A percentile compares a stretch with the other conserved stretches of the same genome.
phyloP scores from a whole-genome alignment of 2,113 vertebrate species.

The Carollia perspicillata region DNA sequence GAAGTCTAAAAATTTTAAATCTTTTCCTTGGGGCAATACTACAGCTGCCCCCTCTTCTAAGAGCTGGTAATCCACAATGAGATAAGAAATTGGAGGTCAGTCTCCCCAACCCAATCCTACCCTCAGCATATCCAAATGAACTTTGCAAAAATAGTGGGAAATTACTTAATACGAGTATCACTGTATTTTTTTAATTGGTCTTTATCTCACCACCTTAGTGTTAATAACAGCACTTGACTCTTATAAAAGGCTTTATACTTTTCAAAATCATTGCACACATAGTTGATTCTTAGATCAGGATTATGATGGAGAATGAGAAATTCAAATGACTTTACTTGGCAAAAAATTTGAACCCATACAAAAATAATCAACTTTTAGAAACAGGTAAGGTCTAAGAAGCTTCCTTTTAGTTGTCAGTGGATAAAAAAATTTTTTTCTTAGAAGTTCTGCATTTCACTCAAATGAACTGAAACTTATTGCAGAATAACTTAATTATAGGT shows the following conservation, averaged over 20 bases:
- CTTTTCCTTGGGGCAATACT: background rate
- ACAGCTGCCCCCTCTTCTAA: background rate
- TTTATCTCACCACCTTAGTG: background rate
- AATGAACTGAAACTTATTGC: background rate
- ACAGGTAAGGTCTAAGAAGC: background rate
- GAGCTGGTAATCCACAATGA: background rate
- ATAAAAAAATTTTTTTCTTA: conserved; percentile 18
- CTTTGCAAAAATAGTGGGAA: background rate
- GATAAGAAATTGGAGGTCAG: background rate
- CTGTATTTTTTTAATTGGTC: background rate
- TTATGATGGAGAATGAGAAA: background rate
- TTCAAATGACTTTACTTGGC: background rate
- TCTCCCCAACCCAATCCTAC: background rate
- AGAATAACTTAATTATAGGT: background rate
- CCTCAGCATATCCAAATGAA: background rate
- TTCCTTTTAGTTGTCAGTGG: background rate
- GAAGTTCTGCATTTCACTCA: background rate
- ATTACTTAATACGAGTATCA: background rate
- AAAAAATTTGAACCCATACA: background rate
- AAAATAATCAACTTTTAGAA: background rate
- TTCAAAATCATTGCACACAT: background rate
- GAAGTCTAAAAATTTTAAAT: background rate
- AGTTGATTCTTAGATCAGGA: background rate
- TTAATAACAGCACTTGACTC: background rate
- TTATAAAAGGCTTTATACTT: background rate